These are phyloP conservation scores for Allolobophora icterica DNA, from an alignment of 2,888 invertebrate genomes.

Conservation along the genomic window DNA sequence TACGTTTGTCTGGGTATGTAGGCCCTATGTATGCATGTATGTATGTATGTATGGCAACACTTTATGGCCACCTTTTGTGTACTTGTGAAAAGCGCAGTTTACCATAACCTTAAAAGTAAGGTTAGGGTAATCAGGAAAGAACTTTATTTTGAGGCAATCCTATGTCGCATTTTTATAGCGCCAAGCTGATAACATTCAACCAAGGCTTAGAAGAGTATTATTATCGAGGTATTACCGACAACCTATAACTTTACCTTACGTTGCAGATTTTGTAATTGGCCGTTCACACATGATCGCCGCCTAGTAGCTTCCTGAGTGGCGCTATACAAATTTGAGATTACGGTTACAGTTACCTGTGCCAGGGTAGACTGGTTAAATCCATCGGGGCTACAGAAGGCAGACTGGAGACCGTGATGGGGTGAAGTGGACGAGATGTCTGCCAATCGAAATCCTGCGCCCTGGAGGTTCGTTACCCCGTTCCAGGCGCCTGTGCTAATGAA, in stretches of 20 bases:
- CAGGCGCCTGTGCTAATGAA: not conserved
- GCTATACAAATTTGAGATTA: not conserved
- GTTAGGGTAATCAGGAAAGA: no score
- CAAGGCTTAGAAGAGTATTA: no score
- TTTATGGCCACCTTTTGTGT: no score
- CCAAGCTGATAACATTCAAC: not conserved
- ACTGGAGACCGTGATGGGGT: not conserved
- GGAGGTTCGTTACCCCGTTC: not conserved
- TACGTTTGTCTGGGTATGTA: no score
- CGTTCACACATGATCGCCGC: not conserved
- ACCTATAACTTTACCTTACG: no score
- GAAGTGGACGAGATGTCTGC: not conserved
- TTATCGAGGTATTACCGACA: no score
- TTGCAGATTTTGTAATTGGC: no score
- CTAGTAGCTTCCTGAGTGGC: not conserved
- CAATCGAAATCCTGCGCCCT: not conserved
- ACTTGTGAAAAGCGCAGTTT: no score
- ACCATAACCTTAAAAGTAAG: no score
- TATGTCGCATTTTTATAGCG: not conserved
- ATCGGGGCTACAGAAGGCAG: not conserved
- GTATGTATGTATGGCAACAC: no score
- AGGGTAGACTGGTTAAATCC: conserved; percentile 12
- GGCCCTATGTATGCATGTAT: no score
- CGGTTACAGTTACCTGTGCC: not conserved
- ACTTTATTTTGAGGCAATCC: no score